Percentiles rank a stretch among this genome's conserved stretches.
These are phyloP conservation scores for Cnemophilus loriae DNA, from an alignment of 2,113 vertebrate genomes.

Conservation along the genomic window DNA sequence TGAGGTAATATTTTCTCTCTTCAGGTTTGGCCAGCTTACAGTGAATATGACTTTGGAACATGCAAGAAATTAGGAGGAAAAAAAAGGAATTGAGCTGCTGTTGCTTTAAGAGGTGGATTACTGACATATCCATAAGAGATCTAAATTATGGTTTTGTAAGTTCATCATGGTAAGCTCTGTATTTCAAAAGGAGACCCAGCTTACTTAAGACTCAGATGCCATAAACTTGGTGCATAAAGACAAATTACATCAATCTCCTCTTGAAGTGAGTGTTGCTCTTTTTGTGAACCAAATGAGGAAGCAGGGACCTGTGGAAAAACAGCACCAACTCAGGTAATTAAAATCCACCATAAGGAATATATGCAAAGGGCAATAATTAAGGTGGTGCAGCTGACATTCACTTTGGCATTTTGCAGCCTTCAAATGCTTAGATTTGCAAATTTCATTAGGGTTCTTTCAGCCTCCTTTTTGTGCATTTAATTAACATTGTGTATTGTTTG, in stretches of 20 bases:
- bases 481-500: not conserved
- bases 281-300: not conserved
- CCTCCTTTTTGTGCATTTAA: not conserved
- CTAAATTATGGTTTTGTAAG: not conserved
- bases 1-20: not conserved
- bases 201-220: not conserved
- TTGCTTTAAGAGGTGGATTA: not conserved
- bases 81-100: not conserved
- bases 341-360: not conserved
- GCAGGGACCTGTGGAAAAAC: not conserved
- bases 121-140: not conserved
- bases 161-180: not conserved
- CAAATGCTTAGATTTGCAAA: not conserved
- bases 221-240: not conserved
- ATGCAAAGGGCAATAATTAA: not conserved
- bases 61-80: not conserved
- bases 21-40: not conserved
- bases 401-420: not conserved
- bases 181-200: not conserved
- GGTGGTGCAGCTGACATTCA: not conserved
- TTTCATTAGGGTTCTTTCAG: not conserved
- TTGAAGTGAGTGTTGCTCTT: not conserved
- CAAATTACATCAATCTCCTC: not conserved
- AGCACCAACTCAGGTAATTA: not conserved
- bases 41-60: not conserved